Conservation (phyloP, 2,113 vertebrate species). For the Callorhinus ursinus region DNA sequence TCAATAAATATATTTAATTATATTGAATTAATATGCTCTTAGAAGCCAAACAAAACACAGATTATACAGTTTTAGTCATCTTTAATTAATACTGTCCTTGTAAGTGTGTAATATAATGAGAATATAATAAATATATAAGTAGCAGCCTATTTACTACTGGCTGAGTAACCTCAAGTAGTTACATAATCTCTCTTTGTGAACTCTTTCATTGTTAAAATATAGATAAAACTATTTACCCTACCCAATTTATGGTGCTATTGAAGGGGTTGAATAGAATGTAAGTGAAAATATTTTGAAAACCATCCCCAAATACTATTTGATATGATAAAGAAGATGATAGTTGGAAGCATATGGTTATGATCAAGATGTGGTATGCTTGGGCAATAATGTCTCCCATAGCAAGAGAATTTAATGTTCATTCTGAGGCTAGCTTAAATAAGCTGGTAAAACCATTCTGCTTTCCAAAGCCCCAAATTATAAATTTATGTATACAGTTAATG, state of each 20-base stretch:
- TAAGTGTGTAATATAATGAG: not conserved
- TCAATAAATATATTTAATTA: conserved; percentile 51
- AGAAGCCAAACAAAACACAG: not conserved
- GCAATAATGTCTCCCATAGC: not conserved
- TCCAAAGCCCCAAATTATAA: not conserved
- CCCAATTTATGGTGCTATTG: not conserved
- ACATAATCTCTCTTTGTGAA: not conserved
- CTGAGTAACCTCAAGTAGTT: not conserved
- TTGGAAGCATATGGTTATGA: not conserved
- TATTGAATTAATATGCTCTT: conserved; percentile 12
- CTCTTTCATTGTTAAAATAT: conserved; percentile 34
- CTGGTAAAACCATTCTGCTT: not conserved
- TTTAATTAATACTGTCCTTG: not conserved
- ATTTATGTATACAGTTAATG: not conserved
- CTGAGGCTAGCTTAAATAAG: not conserved
- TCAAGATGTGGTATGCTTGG: not conserved
- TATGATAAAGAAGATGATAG: not conserved
- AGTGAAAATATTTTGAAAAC: conserved; percentile 44
- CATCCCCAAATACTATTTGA: conserved; percentile 5
- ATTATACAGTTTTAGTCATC: not conserved
- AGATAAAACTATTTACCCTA: not conserved
- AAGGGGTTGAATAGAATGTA: not conserved
- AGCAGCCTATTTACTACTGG: not conserved
- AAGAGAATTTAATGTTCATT: not conserved
- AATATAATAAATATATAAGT: conserved; percentile 3